Conservation (phyloP, 1,140 invertebrate species). For the Drosophila subobscura region DNA sequence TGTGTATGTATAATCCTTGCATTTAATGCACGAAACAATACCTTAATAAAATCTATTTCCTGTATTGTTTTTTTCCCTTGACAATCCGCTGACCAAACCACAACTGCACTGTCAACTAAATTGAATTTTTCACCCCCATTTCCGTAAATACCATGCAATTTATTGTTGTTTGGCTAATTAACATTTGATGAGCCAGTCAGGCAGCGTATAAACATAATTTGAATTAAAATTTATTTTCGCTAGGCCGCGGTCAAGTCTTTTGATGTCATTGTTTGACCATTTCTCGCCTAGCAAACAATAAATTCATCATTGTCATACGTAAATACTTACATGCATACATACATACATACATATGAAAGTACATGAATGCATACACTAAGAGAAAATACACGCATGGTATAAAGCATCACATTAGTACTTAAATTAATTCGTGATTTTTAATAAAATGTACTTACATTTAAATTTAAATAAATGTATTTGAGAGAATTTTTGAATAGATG, state of each 20-base stretch:
- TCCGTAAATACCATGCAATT: conserved; percentile 26
- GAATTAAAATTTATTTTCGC: conserved; percentile 32
- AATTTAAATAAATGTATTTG: background rate
- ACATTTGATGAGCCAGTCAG: conserved; percentile 23
- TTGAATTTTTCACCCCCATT: background rate
- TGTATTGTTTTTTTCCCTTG: background rate
- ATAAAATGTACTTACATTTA: conserved; percentile 1
- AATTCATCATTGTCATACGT: conserved; percentile 43
- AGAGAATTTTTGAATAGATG: too few relatives aligned
- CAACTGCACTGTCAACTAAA: background rate
- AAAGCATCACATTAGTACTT: too few relatives aligned
- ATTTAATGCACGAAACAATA: background rate
- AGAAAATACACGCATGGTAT: too few relatives aligned
- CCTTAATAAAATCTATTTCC: background rate
- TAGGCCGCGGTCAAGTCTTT: background rate
- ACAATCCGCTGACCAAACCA: background rate
- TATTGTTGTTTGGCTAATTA: conserved; percentile 32
- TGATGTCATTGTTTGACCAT: conserved; percentile 25
- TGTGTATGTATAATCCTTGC: too few relatives aligned
- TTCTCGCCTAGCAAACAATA: conserved; percentile 31
- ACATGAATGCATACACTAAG: too few relatives aligned
- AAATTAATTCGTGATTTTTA: too few relatives aligned
- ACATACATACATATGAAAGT: too few relatives aligned
- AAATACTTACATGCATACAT: too few relatives aligned
- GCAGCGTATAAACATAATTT: conserved; percentile 14